These are phyloP conservation scores for Sinodicranocentrus sp. DNA, from an alignment of 2,888 invertebrate species.

Conservation along the genomic window DNA sequence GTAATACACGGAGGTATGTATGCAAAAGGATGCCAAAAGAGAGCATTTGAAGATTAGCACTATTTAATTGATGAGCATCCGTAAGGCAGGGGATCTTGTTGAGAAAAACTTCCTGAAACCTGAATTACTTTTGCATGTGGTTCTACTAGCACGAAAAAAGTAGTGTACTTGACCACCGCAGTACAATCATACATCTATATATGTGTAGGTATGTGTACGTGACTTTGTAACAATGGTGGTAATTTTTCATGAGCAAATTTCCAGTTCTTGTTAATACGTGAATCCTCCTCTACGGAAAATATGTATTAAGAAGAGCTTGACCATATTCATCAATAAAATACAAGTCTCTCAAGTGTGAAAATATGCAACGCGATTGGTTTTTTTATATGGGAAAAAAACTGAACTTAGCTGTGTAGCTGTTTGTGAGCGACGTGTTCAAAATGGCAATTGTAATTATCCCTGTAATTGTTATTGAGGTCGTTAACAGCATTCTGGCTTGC, in stretches of 20 bases:
- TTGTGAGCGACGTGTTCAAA: constrained; percentile 43
- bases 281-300: too few species aligned
- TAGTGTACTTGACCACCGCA: too few species aligned
- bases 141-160: not conserved
- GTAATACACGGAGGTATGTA: not conserved
- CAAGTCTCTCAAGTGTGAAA: too few species aligned
- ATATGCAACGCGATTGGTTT: not conserved
- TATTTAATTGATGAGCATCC: constrained; percentile 57
- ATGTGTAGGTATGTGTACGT: not conserved
- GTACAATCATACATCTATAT: not conserved
- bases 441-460: constrained; percentile 57
- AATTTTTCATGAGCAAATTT: constrained; percentile 44
- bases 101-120: constrained; percentile 53
- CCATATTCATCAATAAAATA: too few species aligned
- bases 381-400: not conserved
- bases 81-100: constrained; percentile 53
- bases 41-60: not conserved
- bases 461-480: constrained; percentile 63
- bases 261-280: constrained; percentile 49
- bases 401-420: not conserved
- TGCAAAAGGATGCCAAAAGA: not conserved
- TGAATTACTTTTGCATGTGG: constrained; percentile 42
- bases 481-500: constrained; percentile 52
- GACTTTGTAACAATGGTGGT: constrained; percentile 5
- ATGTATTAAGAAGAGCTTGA: too few species aligned